phyloP scores from a whole-genome alignment of 2,113 vertebrate genomes.

The Albula glossodonta region DNA sequence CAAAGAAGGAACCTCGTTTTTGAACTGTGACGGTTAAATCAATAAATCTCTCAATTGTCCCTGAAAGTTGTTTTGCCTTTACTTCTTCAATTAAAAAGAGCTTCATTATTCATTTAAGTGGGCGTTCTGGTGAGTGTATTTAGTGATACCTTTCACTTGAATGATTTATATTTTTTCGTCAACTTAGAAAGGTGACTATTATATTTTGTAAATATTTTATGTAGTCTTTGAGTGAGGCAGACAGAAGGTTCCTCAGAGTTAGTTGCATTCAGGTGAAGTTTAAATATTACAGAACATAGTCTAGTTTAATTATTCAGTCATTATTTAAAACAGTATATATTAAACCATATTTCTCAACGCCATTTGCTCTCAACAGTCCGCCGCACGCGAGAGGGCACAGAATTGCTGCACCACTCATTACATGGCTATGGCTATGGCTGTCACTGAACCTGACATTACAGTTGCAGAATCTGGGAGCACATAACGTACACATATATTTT shows the following conservation, averaged over 20 bases:
- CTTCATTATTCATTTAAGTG: too few relatives aligned
- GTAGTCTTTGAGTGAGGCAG: neutral
- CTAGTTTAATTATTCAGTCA: neutral
- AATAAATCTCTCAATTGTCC: neutral
- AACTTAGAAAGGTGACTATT: too few relatives aligned
- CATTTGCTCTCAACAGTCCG: neutral
- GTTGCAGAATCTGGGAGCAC: neutral
- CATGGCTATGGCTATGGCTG: neutral
- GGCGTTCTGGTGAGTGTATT: too few relatives aligned
- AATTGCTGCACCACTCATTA: neutral
- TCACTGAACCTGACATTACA: neutral
- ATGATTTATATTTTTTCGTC: too few relatives aligned
- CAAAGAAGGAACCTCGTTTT: too few relatives aligned
- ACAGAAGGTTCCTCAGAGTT: neutral
- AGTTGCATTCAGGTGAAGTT: neutral
- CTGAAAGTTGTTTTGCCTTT: neutral
- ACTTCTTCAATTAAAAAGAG: neutral
- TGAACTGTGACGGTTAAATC: too few relatives aligned
- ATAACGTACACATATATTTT: neutral
- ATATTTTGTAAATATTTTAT: neutral
- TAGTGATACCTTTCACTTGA: too few relatives aligned
- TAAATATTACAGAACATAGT: neutral
- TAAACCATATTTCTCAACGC: neutral
- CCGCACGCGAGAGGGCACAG: conserved; percentile 8
- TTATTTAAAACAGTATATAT: neutral